Conservation (phyloP, 2,888 invertebrate species). For the Hyles lineata region DNA sequence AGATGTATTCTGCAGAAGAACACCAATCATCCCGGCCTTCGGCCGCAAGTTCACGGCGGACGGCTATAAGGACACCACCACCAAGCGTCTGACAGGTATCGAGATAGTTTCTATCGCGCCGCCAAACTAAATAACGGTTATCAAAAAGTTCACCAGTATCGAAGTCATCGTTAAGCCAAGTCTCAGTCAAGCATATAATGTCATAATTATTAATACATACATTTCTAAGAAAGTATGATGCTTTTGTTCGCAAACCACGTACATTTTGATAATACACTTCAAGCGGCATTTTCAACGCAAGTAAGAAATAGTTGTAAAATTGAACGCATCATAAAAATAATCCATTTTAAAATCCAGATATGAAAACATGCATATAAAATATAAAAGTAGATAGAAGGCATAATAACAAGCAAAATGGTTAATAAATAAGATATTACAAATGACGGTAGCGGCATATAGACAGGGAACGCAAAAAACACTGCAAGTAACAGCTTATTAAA, state of each 20-base stretch:
- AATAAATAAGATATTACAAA: too few species aligned
- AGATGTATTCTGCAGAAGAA: neutral
- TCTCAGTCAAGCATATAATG: slow-evolving; percentile 8
- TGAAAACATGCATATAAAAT: too few species aligned
- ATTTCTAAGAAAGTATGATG: neutral
- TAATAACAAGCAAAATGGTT: neutral
- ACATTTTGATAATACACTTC: slow-evolving; percentile 5
- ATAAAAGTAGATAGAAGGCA: neutral
- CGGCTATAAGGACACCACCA: slow-evolving; percentile 1
- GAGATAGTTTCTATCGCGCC: neutral
- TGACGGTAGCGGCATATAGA: too few species aligned
- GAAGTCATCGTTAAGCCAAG: neutral
- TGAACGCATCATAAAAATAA: neutral
- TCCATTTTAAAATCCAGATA: too few species aligned
- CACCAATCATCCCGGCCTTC: neutral
- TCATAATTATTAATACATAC: neutral
- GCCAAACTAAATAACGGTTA: neutral
- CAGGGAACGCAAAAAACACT: too few species aligned
- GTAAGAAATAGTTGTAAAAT: neutral
- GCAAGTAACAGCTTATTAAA: too few species aligned
- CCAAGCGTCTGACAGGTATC: neutral
- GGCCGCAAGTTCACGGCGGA: neutral
- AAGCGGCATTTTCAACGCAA: slow-evolving; percentile 4
- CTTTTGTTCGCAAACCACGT: slow-evolving; percentile 5
- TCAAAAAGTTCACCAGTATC: neutral